Evolutionary conservation across 1,140 invertebrate species (phyloP), one percentile per base, ranked within the genome.

Genomic region (Polypedilum vanderplanki): DNA sequence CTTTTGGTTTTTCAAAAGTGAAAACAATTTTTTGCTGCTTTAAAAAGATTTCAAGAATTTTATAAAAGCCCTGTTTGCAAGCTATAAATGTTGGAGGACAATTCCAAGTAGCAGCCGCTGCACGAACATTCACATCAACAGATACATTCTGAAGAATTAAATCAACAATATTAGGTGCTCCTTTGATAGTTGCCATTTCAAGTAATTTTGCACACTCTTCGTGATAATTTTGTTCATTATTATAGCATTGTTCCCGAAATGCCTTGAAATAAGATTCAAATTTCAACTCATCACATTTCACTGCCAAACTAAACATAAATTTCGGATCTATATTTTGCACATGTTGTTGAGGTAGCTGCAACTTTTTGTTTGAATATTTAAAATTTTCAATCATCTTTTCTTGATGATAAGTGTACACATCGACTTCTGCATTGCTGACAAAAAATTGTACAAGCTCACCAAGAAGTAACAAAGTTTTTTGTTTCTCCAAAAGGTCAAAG

Each of bases 21-120:
- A 86, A 77, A 57, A 86, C 83, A 65, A 85, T 81, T 70, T 85
- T 79, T 12, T 82, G 84, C 7, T 83, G 80, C 73, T 85, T 80
- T 10, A 89, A 78, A 24, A 91, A 84, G 74, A 85, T 78, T 79
- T 87, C 81, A 9, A 92, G 79, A 22, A 91, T 89, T 78, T 86
- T 83, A 77, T 83, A 81, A 78, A 87, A 88, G 33, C 90, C 90
- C 78, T 86, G 84, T 74, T 84, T 83, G 73, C 86, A 85, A 57
- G 90, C 87, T 40, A 79, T 41, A 57, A 80, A 78, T 3, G 81
- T 74, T 20, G 78, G 77, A 18, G 65, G 65, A 70, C 5, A 70
- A 0, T 18, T 18, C 65, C 65, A 70, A 18, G 65, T 70, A 10
- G 65, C 65, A 1, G 9, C 15, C 10, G n/a, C 9, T 18, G 18